Evolutionary conservation across 1,140 invertebrate species (phyloP).

Genomic region (Brachionus rotundiformis): DNA sequence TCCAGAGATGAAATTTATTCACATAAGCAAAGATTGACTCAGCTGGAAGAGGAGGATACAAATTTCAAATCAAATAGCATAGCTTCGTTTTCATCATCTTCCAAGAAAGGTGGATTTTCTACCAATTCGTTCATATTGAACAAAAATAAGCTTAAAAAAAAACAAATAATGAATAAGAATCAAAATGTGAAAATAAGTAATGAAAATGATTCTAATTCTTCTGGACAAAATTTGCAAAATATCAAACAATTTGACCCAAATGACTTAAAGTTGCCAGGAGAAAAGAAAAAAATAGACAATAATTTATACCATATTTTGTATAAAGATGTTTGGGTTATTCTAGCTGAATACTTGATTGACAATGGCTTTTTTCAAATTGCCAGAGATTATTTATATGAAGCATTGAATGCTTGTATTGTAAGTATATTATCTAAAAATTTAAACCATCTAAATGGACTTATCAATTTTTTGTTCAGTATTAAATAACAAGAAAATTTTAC

Average conservation of each 20-base stretch:
- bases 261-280: slow-evolving; percentile 33
- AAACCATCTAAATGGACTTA: neutral
- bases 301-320: slow-evolving; percentile 25
- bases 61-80: slow-evolving; percentile 3
- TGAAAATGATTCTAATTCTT: neutral
- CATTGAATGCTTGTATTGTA: slow-evolving; percentile 5
- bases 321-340: slow-evolving; percentile 38
- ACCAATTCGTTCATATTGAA: neutral
- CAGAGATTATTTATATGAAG: slow-evolving; percentile 47
- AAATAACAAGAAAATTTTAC: no score
- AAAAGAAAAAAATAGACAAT: slow-evolving; percentile 12
- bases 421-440: neutral
- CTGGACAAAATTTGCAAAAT: neutral
- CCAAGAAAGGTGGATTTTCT: slow-evolving; percentile 19
- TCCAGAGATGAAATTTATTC: slow-evolving; percentile 19
- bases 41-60: slow-evolving; percentile 35
- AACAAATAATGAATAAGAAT: neutral
- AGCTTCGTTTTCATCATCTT: slow-evolving; percentile 4
- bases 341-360: slow-evolving; percentile 38
- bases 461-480: no score
- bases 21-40: slow-evolving; percentile 11
- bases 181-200: slow-evolving; percentile 33
- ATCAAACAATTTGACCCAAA: neutral
- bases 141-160: slow-evolving; percentile 16
- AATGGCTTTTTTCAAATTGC: slow-evolving; percentile 31